phyloP scores from a whole-genome alignment of 1,140 invertebrate species.

The Meloidogyne chitwoodi region DNA sequence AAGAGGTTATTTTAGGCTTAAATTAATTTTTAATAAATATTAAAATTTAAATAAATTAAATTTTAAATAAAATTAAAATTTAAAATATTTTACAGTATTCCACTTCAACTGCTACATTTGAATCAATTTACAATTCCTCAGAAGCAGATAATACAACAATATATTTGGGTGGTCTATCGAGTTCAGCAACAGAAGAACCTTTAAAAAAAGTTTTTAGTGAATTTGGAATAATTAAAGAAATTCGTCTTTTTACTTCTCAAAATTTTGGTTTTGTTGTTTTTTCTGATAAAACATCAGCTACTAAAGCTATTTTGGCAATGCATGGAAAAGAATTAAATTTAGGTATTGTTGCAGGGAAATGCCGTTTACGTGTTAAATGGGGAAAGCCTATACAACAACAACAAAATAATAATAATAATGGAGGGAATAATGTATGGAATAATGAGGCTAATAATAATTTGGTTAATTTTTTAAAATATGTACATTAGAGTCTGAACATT shows the following conservation, averaged over 20 bases:
- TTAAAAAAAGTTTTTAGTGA: constrained; percentile 91
- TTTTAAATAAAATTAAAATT: background rate
- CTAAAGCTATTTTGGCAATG: constrained; percentile 26
- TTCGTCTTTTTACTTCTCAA: constrained; percentile 97
- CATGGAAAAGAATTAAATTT: constrained; percentile 24
- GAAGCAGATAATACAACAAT: constrained; percentile 97
- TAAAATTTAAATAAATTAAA: background rate
- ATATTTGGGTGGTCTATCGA: constrained; percentile 85
- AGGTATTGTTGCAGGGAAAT: constrained; percentile 10
- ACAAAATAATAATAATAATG: background rate
- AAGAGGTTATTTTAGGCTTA: background rate
- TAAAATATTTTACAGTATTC: background rate
- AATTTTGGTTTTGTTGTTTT: constrained; percentile 97
- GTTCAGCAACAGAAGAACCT: constrained; percentile 72
- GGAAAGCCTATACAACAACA: constrained; percentile 1
- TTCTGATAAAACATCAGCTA: constrained; percentile 74
- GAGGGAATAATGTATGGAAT: background rate
- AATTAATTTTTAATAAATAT: background rate
- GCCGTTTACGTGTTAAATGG: constrained; percentile 18
- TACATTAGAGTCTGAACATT: too few species aligned
- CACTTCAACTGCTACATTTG: constrained; percentile 62
- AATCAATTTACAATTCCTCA: constrained; percentile 95
- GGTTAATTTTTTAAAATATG: background rate
- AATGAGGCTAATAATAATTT: background rate
- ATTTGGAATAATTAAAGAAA: constrained; percentile 92